Base-by-base conservation (phyloP, 53 echinoderm and acorn worm genomes). In the Zoroaster sp. region DNA sequence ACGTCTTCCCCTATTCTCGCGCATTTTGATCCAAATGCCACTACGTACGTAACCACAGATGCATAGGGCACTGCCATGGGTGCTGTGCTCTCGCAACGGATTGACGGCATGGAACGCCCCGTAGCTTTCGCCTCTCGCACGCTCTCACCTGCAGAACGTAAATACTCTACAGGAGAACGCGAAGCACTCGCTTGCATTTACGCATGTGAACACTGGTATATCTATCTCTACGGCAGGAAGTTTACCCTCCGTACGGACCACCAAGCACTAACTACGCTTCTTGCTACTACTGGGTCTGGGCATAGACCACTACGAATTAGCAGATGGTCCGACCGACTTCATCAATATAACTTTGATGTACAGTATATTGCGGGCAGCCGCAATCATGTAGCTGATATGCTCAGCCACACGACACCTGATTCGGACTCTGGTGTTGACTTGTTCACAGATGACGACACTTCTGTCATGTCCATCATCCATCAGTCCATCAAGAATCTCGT, bases 161-260 rank as follows among this genome's bases (percentile, higher is more conserved):
- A 77, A 52, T 91, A 91, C 32, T 85, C 88, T 2, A 89, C 72
- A 38, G 70, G 83, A 44, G 86, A 92, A 75, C 88, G 83, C 13
- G 88, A 92, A 92, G 88, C 88, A 4, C 67, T 91, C 5, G 80
- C 80, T 0, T 91, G 91, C 46, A 72, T 91, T 0, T 87, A 77
- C 13, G 87, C 92, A 21, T 81, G 80, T 45, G 92, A 92, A 77
- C 88, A 92, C 35, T 92, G 88, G 88, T 83, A 92, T 49, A 59
- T 83, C 21, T n/a, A n/a, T n/a, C n/a, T n/a, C n/a, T 92, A 76
- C 23, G 89, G 92, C 28, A 55, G 89, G 20, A 66, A 88, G 17
- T 92, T 92, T 74, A 92, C 83, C 7, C 88, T 92, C 5, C 91
- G 87, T 40, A 92, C 92, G 3, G 88, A 92, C 7, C 92, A 88